Evolutionary conservation across 2,888 invertebrate species (phyloP).

Genomic region (Lottia gigantea): DNA sequence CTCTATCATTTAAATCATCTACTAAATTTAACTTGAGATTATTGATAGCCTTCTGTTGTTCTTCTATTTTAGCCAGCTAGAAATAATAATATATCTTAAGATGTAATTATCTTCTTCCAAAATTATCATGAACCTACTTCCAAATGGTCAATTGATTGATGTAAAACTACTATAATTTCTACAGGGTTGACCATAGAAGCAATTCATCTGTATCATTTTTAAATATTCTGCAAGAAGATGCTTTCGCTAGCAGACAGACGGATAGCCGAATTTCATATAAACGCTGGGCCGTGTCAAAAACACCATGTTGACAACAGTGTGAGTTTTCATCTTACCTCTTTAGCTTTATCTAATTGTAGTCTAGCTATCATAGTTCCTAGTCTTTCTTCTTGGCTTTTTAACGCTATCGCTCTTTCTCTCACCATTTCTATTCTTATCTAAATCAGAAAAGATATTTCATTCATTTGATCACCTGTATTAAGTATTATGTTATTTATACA

Average conservation of each 20-base stretch:
- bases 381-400: conserved; percentile 64
- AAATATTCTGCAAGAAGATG: too few relatives aligned
- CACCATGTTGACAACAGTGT: background rate
- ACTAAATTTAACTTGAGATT: conserved; percentile 63
- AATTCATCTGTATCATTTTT: too few relatives aligned
- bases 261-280: too few relatives aligned
- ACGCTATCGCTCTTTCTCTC: conserved; percentile 58
- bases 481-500: too few relatives aligned
- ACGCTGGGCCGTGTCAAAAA: background rate
- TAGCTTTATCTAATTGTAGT: conserved; percentile 64
- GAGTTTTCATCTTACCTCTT: conserved; percentile 51
- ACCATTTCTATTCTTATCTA: conserved; percentile 63
- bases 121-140: too few relatives aligned
- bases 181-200: too few relatives aligned
- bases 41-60: conserved; percentile 65
- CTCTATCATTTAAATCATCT: conserved; percentile 63
- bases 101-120: too few relatives aligned
- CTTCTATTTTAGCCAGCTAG: conserved; percentile 63
- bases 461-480: too few relatives aligned
- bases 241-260: too few relatives aligned
- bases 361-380: conserved; percentile 62
- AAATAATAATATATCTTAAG: conserved; percentile 14
- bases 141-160: too few relatives aligned
- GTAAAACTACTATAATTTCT: too few relatives aligned
- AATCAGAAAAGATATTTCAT: conserved; percentile 3